Evolutionary conservation across 2,113 vertebrate genomes (phyloP).

Genomic region (Scortum barcoo): DNA sequence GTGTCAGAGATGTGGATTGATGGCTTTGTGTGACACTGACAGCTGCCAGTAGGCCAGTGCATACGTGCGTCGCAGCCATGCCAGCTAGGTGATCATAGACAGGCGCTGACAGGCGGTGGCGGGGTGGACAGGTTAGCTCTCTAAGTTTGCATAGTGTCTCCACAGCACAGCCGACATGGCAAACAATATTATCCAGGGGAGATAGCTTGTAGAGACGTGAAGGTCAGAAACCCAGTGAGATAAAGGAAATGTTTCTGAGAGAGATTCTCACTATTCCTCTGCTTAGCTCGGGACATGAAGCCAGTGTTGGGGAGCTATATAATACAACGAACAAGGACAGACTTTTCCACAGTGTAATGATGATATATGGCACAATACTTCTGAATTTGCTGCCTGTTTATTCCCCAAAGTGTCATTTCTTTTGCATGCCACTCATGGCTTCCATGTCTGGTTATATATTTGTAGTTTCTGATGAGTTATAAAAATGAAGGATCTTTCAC

Average conservation of each 20-base stretch:
- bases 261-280: slow-evolving; percentile 40
- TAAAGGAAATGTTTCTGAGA: slow-evolving; percentile 57
- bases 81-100: slow-evolving; percentile 72
- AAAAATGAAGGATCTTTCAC: slow-evolving; percentile 25
- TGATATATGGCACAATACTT: slow-evolving; percentile 37
- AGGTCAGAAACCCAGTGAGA: slow-evolving; percentile 65
- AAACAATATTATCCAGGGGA: slow-evolving; percentile 68
- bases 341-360: slow-evolving; percentile 46
- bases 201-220: slow-evolving; percentile 59
- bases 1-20: slow-evolving; percentile 75
- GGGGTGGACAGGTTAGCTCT: slow-evolving; percentile 68
- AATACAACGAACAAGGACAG: slow-evolving; percentile 49
- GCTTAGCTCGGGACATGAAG: slow-evolving; percentile 58
- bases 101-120: slow-evolving; percentile 64
- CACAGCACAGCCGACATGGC: slow-evolving; percentile 54
- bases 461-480: slow-evolving; percentile 44
- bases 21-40: slow-evolving; percentile 75
- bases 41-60: slow-evolving; percentile 66
- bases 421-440: slow-evolving; percentile 15
- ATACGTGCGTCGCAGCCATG: slow-evolving; percentile 66
- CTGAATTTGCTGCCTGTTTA: slow-evolving; percentile 45
- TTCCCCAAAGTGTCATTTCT: slow-evolving; percentile 32
- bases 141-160: slow-evolving; percentile 69
- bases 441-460: slow-evolving; percentile 33
- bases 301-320: slow-evolving; percentile 33